Evolutionary conservation across 2,888 invertebrate genomes (phyloP), one percentile per base, ranked within the genome.

Genomic region (Xestia ashworthii): DNA sequence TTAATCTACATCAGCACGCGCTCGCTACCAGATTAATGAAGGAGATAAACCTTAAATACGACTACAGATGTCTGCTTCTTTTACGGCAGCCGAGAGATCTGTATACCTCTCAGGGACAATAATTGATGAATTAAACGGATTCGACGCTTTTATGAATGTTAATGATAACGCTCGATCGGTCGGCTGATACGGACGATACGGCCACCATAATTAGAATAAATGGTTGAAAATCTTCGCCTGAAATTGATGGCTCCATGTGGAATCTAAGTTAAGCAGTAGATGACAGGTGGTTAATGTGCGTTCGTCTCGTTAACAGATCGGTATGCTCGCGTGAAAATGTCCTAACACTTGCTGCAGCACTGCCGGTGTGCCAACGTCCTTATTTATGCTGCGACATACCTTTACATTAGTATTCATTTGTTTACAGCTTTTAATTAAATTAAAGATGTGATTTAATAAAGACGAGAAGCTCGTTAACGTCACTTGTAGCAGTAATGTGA

Each of bases 1-100:
- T 96, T 96, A 95, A 96, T 96, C 96, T 95, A 95, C 96, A 96
- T 96, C 96, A 95, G 94, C 96, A 95, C 96, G 95, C 94, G 95
- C 94, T 92, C 90, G 90, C 94, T 92, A 93, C 91, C 93, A 94
- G 96, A 96, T 96, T 95, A 96, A 96, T 95, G 96, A 96, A 95
- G 93, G 91, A 93, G 96, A 96, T 96, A 96, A 95, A 93, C 93
- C 91, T 95, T 95, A 95, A 95, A 95, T 95, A 96, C 95, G 93
- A 94, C 94, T 95, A 93, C 94, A 94, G 94, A 94, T 94, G 95
- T 94, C 93, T 91, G 90, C 92, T 93, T 90, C 91, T 93, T 89
- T 91, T 91, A 91, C 92, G 90, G 91, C 92, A 90, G 87, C 91
- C 88, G 87, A 87, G 90, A 90, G 87, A 88, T 91, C 91, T 92